Evolutionary conservation across 1,140 invertebrate species (phyloP).

Genomic region (Bombus pyrosoma): DNA sequence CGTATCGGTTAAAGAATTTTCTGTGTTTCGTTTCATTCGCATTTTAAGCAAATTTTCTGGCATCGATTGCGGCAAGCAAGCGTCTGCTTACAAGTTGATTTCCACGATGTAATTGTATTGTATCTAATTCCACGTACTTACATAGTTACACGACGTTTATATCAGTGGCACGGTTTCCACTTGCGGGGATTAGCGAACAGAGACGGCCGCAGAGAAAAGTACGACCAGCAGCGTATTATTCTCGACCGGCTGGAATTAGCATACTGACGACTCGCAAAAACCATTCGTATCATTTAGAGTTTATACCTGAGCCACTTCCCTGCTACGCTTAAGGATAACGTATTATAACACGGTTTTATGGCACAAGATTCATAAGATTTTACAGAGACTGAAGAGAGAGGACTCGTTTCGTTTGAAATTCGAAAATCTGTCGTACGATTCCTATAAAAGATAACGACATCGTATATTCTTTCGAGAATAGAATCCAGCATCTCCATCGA

Average conservation of each 20-base stretch:
- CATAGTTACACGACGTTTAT: slow-evolving; percentile 7
- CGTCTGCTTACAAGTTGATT: too few species aligned
- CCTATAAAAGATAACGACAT: not conserved
- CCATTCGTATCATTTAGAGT: slow-evolving; percentile 49
- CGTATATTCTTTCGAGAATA: not conserved
- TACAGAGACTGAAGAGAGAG: not conserved
- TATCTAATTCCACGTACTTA: not conserved
- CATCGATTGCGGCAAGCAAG: too few species aligned
- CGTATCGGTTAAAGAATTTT: too few species aligned
- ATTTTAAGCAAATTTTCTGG: too few species aligned
- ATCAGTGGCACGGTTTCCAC: slow-evolving; percentile 19
- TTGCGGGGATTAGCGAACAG: slow-evolving; percentile 22
- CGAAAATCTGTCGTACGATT: not conserved
- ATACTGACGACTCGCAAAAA: slow-evolving; percentile 38
- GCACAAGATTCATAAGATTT: not conserved
- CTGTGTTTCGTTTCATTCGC: too few species aligned
- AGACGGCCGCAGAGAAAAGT: slow-evolving; percentile 21
- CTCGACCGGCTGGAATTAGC: slow-evolving; percentile 24
- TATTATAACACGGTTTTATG: slow-evolving; percentile 4
- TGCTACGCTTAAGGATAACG: slow-evolving; percentile 1
- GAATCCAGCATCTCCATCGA: not conserved
- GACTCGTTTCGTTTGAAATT: not conserved
- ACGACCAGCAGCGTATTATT: slow-evolving; percentile 27
- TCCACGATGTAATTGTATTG: too few species aligned
- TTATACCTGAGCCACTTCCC: slow-evolving; percentile 7